Percentiles rank a stretch among this genome's conserved stretches.
These are phyloP conservation scores for Drosophila yakuba DNA, from an alignment of 1,140 invertebrate genomes.

Conservation along the genomic window DNA sequence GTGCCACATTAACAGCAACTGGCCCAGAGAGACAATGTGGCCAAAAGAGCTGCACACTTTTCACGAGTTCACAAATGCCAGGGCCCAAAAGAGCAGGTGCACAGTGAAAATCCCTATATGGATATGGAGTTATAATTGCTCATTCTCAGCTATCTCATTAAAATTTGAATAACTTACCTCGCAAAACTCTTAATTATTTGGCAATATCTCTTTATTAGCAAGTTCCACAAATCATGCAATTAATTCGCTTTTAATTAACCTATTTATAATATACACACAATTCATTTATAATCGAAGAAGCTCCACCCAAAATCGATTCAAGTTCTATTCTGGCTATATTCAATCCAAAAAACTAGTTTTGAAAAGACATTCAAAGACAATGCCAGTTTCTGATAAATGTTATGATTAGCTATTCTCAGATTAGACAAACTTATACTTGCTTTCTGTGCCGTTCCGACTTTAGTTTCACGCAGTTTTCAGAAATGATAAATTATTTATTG, in stretches of 20 bases:
- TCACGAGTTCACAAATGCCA: conserved; percentile 25
- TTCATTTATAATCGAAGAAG: conserved; percentile 11
- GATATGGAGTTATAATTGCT: background rate
- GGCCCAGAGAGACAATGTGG: conserved; percentile 36
- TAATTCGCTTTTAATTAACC: conserved; percentile 15
- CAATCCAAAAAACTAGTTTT: conserved; percentile 18
- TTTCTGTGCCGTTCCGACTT: background rate
- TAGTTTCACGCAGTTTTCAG: background rate
- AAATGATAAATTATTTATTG: conserved; percentile 29
- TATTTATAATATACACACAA: conserved; percentile 13
- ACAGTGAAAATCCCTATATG: background rate
- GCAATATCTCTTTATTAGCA: conserved; percentile 5
- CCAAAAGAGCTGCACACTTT: conserved; percentile 25
- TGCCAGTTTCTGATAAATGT: conserved; percentile 12
- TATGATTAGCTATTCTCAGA: conserved; percentile 2
- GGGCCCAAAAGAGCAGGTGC: conserved; percentile 29
- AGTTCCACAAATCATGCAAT: conserved; percentile 1
- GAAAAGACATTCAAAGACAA: background rate
- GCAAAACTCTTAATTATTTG: conserved; percentile 4
- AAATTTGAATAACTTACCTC: background rate
- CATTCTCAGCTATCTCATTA: background rate
- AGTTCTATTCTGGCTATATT: background rate
- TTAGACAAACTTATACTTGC: background rate
- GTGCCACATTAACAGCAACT: conserved; percentile 51
- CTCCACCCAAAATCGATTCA: conserved; percentile 7